Conservation (phyloP, 2,113 vertebrate genomes). For the Phodopus roborovskii region DNA sequence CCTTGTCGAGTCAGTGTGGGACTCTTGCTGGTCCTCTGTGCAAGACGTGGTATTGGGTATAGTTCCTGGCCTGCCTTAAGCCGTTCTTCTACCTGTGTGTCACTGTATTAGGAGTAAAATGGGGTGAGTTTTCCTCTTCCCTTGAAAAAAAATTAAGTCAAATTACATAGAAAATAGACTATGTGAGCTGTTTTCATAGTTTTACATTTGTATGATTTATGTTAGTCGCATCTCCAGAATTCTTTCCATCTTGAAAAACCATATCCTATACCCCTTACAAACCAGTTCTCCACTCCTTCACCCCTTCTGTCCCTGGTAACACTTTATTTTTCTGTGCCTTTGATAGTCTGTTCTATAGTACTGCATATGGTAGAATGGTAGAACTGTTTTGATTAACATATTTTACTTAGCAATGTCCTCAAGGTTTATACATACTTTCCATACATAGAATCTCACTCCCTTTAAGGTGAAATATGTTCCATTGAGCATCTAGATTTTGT, state of each 20-base stretch:
- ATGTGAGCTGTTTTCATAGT: not conserved
- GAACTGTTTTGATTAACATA: not conserved
- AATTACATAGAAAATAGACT: not conserved
- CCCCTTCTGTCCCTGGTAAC: not conserved
- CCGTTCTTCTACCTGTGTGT: not conserved
- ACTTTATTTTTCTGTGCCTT: not conserved
- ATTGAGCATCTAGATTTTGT: not conserved
- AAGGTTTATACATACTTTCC: not conserved
- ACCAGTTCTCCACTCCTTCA: not conserved
- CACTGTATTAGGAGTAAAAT: not conserved
- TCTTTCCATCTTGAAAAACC: not conserved
- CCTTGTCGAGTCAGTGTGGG: not conserved
- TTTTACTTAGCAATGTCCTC: not conserved
- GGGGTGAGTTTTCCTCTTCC: not conserved
- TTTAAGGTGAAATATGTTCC: not conserved
- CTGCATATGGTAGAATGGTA: not conserved
- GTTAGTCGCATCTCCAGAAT: not conserved
- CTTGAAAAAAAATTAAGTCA: not conserved
- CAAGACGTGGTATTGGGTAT: accelerated
- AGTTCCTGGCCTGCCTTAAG: not conserved
- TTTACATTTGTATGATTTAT: not conserved
- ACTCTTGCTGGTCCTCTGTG: not conserved
- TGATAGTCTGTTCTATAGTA: not conserved
- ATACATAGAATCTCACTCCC: not conserved
- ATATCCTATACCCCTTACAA: not conserved